Base-by-base conservation (phyloP, 2,113 vertebrate species). In the Pteropus alecto region DNA sequence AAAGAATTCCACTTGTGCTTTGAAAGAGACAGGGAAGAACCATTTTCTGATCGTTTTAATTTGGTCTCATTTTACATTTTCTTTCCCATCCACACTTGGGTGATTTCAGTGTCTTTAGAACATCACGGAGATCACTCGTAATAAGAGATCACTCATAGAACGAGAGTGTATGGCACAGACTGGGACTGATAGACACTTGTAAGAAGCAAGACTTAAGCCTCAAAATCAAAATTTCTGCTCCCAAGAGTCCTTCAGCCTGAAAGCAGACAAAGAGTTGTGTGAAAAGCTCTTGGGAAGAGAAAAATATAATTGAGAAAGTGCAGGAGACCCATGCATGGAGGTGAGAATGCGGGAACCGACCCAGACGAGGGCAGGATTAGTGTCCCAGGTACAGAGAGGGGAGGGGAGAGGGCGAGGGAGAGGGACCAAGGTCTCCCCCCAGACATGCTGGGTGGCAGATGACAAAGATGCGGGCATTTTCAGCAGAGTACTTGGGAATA, bases 361-460 rank as follows among this genome's bases (percentile, higher is more conserved):
- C 28, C 7, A 24, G 74, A 46, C 46, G 71, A 9, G 33, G 43
- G 60, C 19, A 54, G 38, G 68, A 46, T 4, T 11, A 5, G 56
- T 26, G 67, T 26, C 46, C 28, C 43, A 54, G 33, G 35, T 22
- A 60, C 5, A 46, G 43, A n/a, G 43, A 26, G 18, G 51, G 38
- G 21, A 19, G 7, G 6, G 58, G 38, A 78, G 13, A 86, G 13
- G 3, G 28, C 14, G 63, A 28, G n/a, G 2, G 28, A 48, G 63
- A 28, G n/a, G 41, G 61, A 3, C 24, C 15, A 26, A 26, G 11
- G 15, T 51, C 10, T 16, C 11, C 54, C 14, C 56, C 46, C 0
- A 3, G 5, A 46, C 3, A 2, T 2, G 12, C 35, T n/a, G 74
- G n/a, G n/a, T 8, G 19, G 1, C 0, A 2, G 18, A 3, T 1